These are phyloP conservation scores for Thaumetopoea pityocampa DNA, from an alignment of 1,140 invertebrate genomes.

Conservation along the genomic window DNA sequence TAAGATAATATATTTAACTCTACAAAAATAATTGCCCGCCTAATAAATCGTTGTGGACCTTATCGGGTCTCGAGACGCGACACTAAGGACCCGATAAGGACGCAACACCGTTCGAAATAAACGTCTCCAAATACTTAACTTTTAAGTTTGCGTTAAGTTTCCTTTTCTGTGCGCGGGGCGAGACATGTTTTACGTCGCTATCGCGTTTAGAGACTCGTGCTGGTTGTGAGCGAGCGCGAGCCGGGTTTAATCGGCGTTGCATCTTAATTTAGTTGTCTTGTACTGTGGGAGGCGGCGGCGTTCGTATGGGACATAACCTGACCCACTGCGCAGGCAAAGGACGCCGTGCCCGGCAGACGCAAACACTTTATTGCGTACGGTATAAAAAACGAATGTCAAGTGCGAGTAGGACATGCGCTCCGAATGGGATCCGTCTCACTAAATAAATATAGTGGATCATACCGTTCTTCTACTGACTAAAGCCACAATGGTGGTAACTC, in stretches of 20 bases:
- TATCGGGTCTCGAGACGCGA: slow-evolving; percentile 58
- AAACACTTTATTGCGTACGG: slow-evolving; percentile 32
- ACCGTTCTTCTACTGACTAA: too few species aligned
- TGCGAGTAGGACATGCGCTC: too few species aligned
- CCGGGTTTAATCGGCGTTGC: slow-evolving; percentile 55
- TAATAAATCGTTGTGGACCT: slow-evolving; percentile 63
- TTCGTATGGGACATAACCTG: slow-evolving; percentile 36
- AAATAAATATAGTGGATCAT: too few species aligned
- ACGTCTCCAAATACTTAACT: slow-evolving; percentile 31
- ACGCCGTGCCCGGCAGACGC: slow-evolving; percentile 24
- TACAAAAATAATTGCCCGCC: slow-evolving; percentile 65
- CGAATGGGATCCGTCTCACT: too few species aligned
- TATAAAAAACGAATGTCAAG: slow-evolving; percentile 22
- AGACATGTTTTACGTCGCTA: slow-evolving; percentile 26
- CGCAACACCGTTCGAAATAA: slow-evolving; percentile 33
- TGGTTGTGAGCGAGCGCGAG: slow-evolving; percentile 28
- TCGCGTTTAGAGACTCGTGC: slow-evolving; percentile 33
- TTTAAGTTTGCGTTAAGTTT: slow-evolving; percentile 42
- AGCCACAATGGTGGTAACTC: too few species aligned
- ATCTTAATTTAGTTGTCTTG: slow-evolving; percentile 72
- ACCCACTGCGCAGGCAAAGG: slow-evolving; percentile 38
- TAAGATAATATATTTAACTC: slow-evolving; percentile 70
- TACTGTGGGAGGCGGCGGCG: slow-evolving; percentile 41
- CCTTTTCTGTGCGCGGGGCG: slow-evolving; percentile 15
- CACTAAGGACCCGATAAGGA: slow-evolving; percentile 61